Percentiles rank a stretch among this genome's conserved stretches.
Evolutionary conservation across 2,797 vertebrate species (phyloP).

Genomic region (Ctenochaetus hawaiiensis): DNA sequence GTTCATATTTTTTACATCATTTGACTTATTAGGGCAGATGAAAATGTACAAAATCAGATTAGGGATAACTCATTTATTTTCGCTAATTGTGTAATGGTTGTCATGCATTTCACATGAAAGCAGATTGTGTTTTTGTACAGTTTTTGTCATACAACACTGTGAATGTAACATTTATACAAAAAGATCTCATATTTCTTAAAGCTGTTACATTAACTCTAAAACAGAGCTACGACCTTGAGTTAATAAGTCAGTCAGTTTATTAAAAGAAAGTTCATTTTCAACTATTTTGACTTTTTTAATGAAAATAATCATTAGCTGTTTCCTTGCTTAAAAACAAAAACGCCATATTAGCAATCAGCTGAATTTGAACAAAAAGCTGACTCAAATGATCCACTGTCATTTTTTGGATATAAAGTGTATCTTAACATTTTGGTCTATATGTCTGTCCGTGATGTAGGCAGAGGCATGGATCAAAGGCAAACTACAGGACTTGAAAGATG

Average conservation of each 20-base stretch:
- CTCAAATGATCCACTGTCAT: background rate
- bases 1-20: background rate
- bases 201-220: background rate
- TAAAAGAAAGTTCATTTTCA: too few species aligned
- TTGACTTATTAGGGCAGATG: background rate
- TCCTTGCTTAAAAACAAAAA: background rate
- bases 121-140: background rate
- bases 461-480: conserved; percentile 86
- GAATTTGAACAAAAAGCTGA: background rate
- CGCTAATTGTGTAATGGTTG: too few species aligned
- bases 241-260: too few species aligned
- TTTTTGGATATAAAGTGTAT: background rate
- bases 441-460: conserved; percentile 73
- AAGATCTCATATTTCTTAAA: background rate
- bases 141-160: background rate
- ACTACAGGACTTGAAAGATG: conserved; percentile 82
- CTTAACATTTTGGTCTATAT: background rate
- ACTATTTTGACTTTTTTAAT: too few species aligned
- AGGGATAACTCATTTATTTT: background rate
- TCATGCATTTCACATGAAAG: background rate
- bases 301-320: too few species aligned
- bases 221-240: too few species aligned
- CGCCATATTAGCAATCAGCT: background rate
- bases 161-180: background rate
- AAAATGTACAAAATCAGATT: background rate